Conservation (phyloP, 2,113 vertebrate genomes). For the Zosterops pallidus region DNA sequence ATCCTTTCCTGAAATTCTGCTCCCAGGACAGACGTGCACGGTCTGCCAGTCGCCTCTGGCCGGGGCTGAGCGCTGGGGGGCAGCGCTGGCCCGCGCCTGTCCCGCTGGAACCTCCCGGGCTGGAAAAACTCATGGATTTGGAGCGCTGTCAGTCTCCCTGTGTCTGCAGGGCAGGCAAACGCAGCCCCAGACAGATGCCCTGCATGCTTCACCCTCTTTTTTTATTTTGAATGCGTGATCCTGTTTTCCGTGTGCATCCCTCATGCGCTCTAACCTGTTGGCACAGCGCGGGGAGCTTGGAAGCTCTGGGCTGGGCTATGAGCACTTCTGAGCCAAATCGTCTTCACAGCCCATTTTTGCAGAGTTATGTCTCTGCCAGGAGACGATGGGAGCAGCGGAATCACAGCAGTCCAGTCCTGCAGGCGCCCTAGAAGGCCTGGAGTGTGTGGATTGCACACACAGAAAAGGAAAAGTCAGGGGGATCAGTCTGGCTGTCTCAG, state of each 20-base stretch:
- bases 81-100: constrained; percentile 4
- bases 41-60: neutral
- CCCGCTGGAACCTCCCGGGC: fast-evolving
- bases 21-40: fast-evolving
- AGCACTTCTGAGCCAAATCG: neutral
- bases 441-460: fast-evolving
- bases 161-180: too few relatives aligned
- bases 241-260: neutral
- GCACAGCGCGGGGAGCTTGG: fast-evolving
- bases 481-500: fast-evolving
- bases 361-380: neutral
- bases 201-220: neutral
- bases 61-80: constrained; percentile 16
- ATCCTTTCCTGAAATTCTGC: fast-evolving
- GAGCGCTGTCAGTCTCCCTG: fast-evolving
- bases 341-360: fast-evolving
- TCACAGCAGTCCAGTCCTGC: neutral
- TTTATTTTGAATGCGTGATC: neutral
- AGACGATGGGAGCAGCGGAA: neutral
- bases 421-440: neutral
- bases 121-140: fast-evolving
- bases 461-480: neutral
- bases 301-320: neutral
- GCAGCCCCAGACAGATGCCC: neutral
- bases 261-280: fast-evolving